Percentiles rank a stretch among this genome's conserved stretches.
Evolutionary conservation across 2,888 invertebrate species (phyloP).

Genomic region (Calephelis perditalis): DNA sequence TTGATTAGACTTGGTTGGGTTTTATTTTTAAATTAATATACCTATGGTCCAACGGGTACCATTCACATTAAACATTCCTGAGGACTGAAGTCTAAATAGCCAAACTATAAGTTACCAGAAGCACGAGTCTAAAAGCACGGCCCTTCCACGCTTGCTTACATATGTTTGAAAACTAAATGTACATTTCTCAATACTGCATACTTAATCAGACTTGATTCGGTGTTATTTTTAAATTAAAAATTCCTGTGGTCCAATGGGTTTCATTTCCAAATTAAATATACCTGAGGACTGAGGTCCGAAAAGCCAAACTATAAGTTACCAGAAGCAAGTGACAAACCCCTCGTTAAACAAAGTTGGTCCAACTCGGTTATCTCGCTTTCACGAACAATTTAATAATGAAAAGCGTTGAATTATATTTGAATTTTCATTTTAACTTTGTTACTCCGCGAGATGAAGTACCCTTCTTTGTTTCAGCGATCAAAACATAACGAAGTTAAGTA

Average conservation of each 20-base stretch:
- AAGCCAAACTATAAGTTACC: slow-evolving; percentile 8
- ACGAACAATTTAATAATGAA: slow-evolving; percentile 73
- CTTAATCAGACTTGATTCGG: too few relatives aligned
- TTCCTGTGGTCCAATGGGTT: too few relatives aligned
- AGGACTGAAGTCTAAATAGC: not conserved
- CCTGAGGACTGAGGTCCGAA: not conserved
- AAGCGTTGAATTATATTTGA: slow-evolving; percentile 24
- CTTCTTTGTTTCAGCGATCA: slow-evolving; percentile 11
- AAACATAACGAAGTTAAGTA: slow-evolving; percentile 10
- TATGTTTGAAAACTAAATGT: too few relatives aligned
- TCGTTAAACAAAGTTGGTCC: slow-evolving; percentile 27
- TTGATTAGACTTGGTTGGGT: too few relatives aligned
- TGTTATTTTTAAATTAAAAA: too few relatives aligned
- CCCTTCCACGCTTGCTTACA: too few relatives aligned
- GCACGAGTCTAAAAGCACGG: not conserved
- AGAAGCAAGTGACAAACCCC: slow-evolving; percentile 14
- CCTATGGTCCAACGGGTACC: too few relatives aligned
- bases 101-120: slow-evolving; percentile 8
- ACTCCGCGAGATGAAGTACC: slow-evolving; percentile 11
- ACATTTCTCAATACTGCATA: too few relatives aligned
- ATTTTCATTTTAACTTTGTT: slow-evolving; percentile 22
- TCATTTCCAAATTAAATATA: not conserved
- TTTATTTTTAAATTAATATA: too few relatives aligned
- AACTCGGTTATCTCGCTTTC: slow-evolving; percentile 58
- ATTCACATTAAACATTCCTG: not conserved